These are phyloP conservation scores for Smutsia temminckii DNA, from an alignment of 2,797 vertebrate species.

Conservation along the genomic window DNA sequence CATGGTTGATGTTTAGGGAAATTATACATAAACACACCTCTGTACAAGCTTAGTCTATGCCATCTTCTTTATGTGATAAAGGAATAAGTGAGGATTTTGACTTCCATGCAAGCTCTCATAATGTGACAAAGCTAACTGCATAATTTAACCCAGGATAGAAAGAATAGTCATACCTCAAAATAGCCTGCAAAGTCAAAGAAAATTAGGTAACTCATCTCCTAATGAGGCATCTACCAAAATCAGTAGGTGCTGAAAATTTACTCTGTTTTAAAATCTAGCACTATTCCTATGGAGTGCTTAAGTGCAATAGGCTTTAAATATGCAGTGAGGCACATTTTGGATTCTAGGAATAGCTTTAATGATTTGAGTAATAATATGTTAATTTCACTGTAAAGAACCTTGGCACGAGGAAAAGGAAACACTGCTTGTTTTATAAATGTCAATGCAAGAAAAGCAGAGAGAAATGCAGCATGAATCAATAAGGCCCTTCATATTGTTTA, in stretches of 20 bases:
- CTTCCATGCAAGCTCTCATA: background rate
- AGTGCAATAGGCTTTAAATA: background rate
- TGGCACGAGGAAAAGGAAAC: background rate
- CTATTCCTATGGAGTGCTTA: background rate
- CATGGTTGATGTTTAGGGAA: background rate
- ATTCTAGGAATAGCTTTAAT: constrained; percentile 47
- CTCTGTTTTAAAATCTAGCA: background rate
- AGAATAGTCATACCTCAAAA: background rate
- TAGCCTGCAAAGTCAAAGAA: background rate
- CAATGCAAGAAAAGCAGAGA: constrained; percentile 42
- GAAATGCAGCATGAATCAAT: background rate
- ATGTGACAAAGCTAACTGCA: background rate
- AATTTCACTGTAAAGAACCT: constrained; percentile 1
- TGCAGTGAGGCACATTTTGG: background rate
- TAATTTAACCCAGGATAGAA: constrained; percentile 27
- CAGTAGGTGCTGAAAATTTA: background rate
- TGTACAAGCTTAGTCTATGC: background rate
- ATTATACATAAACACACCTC: background rate
- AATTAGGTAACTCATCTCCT: background rate
- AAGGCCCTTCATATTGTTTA: background rate
- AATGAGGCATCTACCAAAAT: background rate
- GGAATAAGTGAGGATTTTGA: background rate
- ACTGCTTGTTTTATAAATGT: constrained; percentile 5
- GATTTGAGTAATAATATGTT: background rate
- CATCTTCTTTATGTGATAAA: background rate